Conservation (phyloP, 2,888 invertebrate species). For the Nephrotoma guestfalica region DNA sequence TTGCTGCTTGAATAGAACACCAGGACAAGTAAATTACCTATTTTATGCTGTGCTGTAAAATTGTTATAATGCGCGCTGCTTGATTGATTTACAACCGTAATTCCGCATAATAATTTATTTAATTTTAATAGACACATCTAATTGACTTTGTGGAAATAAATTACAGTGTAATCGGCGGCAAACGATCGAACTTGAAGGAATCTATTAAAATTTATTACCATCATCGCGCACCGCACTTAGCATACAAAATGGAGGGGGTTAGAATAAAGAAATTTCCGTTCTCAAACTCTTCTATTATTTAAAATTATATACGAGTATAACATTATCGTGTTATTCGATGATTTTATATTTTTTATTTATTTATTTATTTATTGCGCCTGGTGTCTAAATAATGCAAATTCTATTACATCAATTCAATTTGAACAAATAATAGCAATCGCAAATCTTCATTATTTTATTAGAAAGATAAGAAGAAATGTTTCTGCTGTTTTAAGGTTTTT, state of each 20-base stretch:
- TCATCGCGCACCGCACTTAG: neutral
- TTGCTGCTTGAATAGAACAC: neutral
- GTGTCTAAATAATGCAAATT: neutral
- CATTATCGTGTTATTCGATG: neutral
- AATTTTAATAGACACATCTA: neutral
- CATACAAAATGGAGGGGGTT: neutral
- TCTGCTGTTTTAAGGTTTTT: neutral
- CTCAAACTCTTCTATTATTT: neutral
- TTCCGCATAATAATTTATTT: neutral
- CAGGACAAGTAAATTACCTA: neutral
- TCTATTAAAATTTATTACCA: neutral
- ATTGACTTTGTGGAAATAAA: neutral
- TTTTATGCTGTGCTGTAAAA: too few species aligned
- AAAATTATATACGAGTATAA: neutral
- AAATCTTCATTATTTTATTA: neutral
- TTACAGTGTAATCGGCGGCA: neutral
- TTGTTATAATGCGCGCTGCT: neutral
- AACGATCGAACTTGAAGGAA: neutral
- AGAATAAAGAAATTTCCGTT: neutral
- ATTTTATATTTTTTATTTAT: neutral
- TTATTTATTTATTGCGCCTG: neutral
- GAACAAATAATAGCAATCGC: neutral
- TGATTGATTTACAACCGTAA: neutral
- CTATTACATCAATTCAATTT: neutral
- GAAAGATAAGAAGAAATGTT: neutral